Evolutionary conservation across 2,888 invertebrate genomes (phyloP).

Genomic region (Sarcophaga caerulescens): DNA sequence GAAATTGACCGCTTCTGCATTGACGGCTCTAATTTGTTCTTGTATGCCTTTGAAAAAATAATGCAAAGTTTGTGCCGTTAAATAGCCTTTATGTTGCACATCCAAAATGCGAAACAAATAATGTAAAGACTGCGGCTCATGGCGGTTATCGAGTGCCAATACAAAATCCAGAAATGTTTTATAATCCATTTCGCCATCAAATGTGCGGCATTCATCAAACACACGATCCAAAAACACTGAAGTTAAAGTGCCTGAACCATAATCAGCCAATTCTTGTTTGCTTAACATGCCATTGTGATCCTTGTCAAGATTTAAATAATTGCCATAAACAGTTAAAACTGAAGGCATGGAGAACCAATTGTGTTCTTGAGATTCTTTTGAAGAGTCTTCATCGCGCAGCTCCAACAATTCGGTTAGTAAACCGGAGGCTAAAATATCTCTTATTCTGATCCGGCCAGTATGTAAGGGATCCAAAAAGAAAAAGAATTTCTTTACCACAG

Average conservation of each 20-base stretch:
- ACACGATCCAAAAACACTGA: slow-evolving; percentile 95
- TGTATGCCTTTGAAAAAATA: slow-evolving; percentile 97
- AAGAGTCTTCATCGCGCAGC: slow-evolving; percentile 90
- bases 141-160: slow-evolving; percentile 94
- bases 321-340: slow-evolving; percentile 94
- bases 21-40: slow-evolving; percentile 92
- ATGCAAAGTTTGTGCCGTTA: slow-evolving; percentile 94
- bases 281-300: slow-evolving; percentile 98
- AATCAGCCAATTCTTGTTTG: slow-evolving; percentile 92
- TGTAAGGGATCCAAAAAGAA: slow-evolving; percentile 96
- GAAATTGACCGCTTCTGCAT: slow-evolving; percentile 94
- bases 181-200: slow-evolving; percentile 98
- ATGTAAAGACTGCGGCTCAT: slow-evolving; percentile 94
- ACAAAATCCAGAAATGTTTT: slow-evolving; percentile 98
- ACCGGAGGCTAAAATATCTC: slow-evolving; percentile 90
- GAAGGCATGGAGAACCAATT: slow-evolving; percentile 96
- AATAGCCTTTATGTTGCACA: slow-evolving; percentile 91
- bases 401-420: slow-evolving; percentile 96
- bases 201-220: slow-evolving; percentile 97
- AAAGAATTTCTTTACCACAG: slow-evolving; percentile 96
- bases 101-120: slow-evolving; percentile 96
- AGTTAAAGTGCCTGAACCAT: slow-evolving; percentile 95
- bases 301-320: slow-evolving; percentile 95
- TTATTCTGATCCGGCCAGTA: slow-evolving; percentile 93
- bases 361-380: slow-evolving; percentile 91